Conservation (phyloP, 2,113 vertebrate genomes). For the Oceanodroma tethys region DNA sequence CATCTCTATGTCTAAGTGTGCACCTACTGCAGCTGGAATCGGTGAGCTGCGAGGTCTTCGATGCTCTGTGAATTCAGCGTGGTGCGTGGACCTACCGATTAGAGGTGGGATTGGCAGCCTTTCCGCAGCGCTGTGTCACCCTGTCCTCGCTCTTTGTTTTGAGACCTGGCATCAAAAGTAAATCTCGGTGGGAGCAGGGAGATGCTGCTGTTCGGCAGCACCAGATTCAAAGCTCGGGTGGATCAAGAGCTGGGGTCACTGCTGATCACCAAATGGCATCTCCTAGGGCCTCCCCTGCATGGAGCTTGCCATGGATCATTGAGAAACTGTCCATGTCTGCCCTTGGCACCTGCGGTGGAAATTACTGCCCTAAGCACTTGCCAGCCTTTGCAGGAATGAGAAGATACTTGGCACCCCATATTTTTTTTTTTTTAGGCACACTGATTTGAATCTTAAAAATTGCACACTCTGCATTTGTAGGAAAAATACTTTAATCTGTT, state of each 20-base stretch:
- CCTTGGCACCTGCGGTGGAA: neutral
- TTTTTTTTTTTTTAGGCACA: neutral
- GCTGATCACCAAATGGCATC: neutral
- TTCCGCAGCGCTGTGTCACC: neutral
- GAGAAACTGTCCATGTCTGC: neutral
- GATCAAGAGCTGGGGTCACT: neutral
- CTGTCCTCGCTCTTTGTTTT: neutral
- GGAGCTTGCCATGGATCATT: neutral
- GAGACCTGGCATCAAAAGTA: neutral
- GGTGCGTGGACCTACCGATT: fast-evolving
- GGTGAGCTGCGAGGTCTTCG: fast-evolving
- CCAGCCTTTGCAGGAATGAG: neutral
- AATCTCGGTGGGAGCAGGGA: neutral
- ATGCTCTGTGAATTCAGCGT: fast-evolving
- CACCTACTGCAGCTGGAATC: neutral
- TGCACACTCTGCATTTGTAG: neutral
- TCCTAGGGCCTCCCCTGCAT: neutral
- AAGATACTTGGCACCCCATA: neutral
- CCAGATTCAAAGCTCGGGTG: neutral
- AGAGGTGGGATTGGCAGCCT: neutral
- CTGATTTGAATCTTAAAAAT: neutral
- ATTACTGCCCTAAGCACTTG: neutral
- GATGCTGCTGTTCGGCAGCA: neutral
- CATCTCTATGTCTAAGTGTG: neutral
- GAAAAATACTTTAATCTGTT: neutral